Percentiles rank a stretch among this genome's conserved stretches.
Conservation (phyloP, 2,888 invertebrate genomes). For the Drosophila rellima region DNA sequence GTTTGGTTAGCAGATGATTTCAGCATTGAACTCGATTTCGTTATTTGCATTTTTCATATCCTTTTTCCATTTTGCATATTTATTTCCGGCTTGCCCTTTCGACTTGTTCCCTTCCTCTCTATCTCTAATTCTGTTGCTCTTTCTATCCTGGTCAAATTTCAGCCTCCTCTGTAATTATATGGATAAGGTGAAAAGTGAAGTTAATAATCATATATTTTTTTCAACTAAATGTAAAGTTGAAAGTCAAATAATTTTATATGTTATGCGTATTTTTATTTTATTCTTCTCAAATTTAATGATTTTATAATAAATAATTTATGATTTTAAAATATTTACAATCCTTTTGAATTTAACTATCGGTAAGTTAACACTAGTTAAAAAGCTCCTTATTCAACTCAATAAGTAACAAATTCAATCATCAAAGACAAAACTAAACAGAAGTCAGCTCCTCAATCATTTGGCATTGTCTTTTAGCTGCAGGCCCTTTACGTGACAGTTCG, state of each 20-base stretch:
- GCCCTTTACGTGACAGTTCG: conserved; percentile 30
- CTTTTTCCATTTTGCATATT: conserved; percentile 75
- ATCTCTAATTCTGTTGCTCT: background rate
- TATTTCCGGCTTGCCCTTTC: conserved; percentile 68
- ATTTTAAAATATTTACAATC: background rate
- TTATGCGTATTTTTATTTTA: no score
- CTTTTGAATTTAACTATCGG: background rate
- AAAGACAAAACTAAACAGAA: background rate
- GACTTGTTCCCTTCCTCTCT: conserved; percentile 8
- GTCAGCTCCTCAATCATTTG: conserved; percentile 51
- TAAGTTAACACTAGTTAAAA: background rate
- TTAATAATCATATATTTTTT: background rate
- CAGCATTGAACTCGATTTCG: conserved; percentile 72
- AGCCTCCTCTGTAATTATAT: conserved; percentile 1
- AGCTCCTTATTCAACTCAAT: background rate
- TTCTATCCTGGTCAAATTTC: background rate
- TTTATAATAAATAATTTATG: background rate
- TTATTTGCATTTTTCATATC: conserved; percentile 78
- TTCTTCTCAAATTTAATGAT: background rate
- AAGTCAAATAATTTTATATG: no score
- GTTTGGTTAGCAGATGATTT: conserved; percentile 52
- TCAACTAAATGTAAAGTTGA: no score
- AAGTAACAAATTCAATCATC: conserved; percentile 40
- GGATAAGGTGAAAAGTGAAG: background rate
- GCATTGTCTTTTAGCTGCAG: conserved; percentile 48